These are phyloP conservation scores for Nemotelus pantherinus DNA, from an alignment of 2,888 invertebrate species.

Conservation along the genomic window DNA sequence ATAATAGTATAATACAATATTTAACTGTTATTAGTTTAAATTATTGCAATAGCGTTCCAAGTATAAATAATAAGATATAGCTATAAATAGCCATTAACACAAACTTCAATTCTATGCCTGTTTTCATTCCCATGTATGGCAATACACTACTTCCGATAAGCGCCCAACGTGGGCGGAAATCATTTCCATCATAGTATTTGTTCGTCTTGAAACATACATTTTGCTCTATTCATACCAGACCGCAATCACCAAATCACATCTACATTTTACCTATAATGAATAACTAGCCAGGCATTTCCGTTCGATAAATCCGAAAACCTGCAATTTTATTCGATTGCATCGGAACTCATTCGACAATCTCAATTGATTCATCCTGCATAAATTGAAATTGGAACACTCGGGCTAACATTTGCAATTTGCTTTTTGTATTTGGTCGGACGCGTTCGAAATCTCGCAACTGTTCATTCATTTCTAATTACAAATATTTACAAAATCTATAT, in stretches of 20 bases:
- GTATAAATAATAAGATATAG: no score
- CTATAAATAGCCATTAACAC: no score
- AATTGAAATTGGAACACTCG: conserved; percentile 3
- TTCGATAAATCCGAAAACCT: conserved; percentile 34
- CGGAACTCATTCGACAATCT: conserved; percentile 1
- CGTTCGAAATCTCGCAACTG: not conserved
- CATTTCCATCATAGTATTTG: not conserved
- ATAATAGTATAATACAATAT: no score
- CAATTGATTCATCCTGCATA: not conserved
- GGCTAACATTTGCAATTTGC: not conserved
- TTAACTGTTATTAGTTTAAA: no score
- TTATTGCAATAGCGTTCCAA: no score
- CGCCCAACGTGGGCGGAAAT: not conserved
- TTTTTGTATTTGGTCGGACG: not conserved
- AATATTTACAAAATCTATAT: conserved; percentile 28
- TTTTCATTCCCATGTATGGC: no score
- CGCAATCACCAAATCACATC: no score
- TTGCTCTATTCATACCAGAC: not conserved
- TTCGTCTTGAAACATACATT: not conserved
- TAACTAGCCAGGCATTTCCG: not conserved
- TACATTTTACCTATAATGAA: not conserved
- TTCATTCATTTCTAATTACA: conserved; percentile 34
- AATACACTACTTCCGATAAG: not conserved
- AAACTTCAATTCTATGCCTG: no score
- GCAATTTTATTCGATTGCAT: conserved; percentile 27